Percentiles rank a stretch among this genome's conserved stretches.
phyloP scores from a whole-genome alignment of 2,888 invertebrate genomes.

The Dasysyrphus albostriatus region DNA sequence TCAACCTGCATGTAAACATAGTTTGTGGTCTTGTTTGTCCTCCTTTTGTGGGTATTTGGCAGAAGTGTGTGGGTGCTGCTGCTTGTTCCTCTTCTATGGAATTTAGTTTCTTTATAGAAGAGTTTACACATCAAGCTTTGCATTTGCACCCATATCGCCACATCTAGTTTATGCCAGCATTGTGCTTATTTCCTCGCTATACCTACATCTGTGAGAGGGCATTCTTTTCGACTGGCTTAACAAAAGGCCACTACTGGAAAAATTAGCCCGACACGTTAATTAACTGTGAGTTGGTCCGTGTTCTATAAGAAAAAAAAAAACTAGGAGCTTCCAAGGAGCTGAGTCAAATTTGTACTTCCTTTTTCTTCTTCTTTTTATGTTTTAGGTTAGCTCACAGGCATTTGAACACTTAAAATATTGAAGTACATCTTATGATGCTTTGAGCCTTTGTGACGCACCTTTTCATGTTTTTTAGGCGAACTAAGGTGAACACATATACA shows the following conservation, averaged over 20 bases:
- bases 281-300: conserved; percentile 9
- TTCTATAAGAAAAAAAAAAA: not conserved
- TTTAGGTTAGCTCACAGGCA: conserved; percentile 11
- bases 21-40: conserved; percentile 62
- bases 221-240: conserved; percentile 7
- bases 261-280: conserved; percentile 36
- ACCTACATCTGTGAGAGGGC: not conserved
- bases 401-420: conserved; percentile 6
- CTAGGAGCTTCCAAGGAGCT: conserved; percentile 1
- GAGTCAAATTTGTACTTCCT: conserved; percentile 2
- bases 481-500: not conserved
- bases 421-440: not conserved
- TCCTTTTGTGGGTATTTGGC: conserved; percentile 32
- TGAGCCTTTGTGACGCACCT: conserved; percentile 4
- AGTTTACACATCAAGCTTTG: not conserved
- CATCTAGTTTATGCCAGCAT: not conserved
- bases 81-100: not conserved
- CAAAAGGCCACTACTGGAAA: conserved; percentile 15
- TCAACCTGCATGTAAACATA: conserved; percentile 42
- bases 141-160: not conserved
- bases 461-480: not conserved
- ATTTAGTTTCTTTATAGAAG: conserved; percentile 16
- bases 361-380: conserved; percentile 1
- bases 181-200: not conserved
- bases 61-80: not conserved